Conservation (phyloP, 2,113 vertebrate species). For the Chunga burmeisteri region DNA sequence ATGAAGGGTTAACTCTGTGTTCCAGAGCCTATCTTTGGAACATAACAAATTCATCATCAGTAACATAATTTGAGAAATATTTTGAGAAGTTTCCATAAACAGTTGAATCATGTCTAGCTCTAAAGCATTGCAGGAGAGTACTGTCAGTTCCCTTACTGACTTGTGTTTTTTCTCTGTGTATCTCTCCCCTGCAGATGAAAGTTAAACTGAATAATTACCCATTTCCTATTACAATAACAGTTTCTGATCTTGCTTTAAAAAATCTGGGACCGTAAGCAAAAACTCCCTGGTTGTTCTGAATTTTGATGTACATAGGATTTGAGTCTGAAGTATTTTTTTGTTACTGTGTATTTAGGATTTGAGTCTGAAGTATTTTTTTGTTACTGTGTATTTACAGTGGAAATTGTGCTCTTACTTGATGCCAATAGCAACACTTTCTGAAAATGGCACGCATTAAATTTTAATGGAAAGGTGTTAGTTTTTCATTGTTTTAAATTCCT, state of each 20-base stretch:
- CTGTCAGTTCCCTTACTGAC: not conserved
- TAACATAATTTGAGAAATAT: not conserved
- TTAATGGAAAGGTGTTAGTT: not conserved
- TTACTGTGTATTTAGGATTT: not conserved
- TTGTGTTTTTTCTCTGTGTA: not conserved
- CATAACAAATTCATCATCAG: not conserved
- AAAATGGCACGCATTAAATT: not conserved
- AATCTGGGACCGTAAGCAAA: not conserved
- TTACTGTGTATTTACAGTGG: not conserved
- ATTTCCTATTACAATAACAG: conserved; percentile 12
- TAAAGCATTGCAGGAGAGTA: not conserved
- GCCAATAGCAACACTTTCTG: not conserved
- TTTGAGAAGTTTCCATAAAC: not conserved
- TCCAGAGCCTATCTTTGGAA: not conserved
- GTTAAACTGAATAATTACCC: conserved; percentile 25
- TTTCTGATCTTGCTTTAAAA: conserved; percentile 13
- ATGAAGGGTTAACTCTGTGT: not conserved
- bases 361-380: not conserved
- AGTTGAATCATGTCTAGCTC: not conserved
- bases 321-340: not conserved
- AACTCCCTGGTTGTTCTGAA: not conserved
- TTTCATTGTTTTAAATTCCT: not conserved
- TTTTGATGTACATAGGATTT: not conserved
- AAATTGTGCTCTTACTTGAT: not conserved
- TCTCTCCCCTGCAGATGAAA: not conserved